Evolutionary conservation across 2,113 vertebrate species (phyloP), one percentile per base, ranked within the genome.

Genomic region (Ascaphus truei): DNA sequence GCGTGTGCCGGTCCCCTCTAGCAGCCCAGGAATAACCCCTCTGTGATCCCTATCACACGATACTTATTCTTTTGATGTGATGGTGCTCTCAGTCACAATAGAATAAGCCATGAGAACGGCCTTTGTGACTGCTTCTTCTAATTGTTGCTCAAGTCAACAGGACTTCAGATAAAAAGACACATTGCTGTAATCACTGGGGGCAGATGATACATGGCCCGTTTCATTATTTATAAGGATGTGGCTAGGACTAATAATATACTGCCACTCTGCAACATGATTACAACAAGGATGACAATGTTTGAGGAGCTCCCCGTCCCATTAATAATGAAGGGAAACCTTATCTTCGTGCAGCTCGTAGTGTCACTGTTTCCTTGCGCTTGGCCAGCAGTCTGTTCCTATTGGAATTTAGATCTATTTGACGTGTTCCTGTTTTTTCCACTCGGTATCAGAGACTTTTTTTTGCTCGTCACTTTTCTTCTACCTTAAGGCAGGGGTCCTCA

Each of bases 321-420:
- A 94, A 93, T 90, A 91, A 92, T 89, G 84, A 72, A 93, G 68
- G 53, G 53, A 57, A 11, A 66, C 62, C 80, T 84, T 82, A 85
- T 91, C 85, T 73, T 75, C 58, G 61, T 57, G 7, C 25, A 41
- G 61, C 72, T 73, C 55, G 16, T 7, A 7, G 71, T 25, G 62
- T 73, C 72, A 62, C 72, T 16, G n/a, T 60, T 77, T 12, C 75
- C 64, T 37, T n/a, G 48, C 1, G 1, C 68, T 57, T 65, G 68
- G 73, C 63, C 62, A 61, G 34, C 59, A 72, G 75, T 36, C 63
- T 27, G 13, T 68, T 72, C 66, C 37, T 60, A 37, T 3, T 73
- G 37, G 61, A 68, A 52, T 63, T 10, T 27, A 43, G 11, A 36
- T 63, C 56, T 55, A 72, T 4, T 29, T 13, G 62, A 64, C 11